Evolutionary conservation across 2,888 invertebrate species (phyloP).

Genomic region (Drosophila siamana): DNA sequence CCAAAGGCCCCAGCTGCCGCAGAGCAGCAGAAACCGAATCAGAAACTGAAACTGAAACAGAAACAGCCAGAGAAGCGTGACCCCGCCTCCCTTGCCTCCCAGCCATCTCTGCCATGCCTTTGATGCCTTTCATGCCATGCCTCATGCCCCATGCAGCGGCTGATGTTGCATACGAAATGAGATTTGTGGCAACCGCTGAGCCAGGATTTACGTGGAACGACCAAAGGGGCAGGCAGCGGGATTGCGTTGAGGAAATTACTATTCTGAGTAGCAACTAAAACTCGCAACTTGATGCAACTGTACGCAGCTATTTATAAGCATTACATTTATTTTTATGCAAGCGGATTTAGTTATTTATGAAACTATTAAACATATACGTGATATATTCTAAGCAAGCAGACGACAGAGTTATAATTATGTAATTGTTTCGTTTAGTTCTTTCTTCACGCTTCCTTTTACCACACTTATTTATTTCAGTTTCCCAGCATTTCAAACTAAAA

Average conservation of each 20-base stretch:
- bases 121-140: no score
- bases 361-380: no score
- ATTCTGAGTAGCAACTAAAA: conserved; percentile 13
- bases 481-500: no score
- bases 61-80: conserved; percentile 1
- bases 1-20: conserved; percentile 19
- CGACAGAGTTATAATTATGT: no score
- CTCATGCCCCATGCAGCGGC: conserved; percentile 40
- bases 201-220: conserved; percentile 46
- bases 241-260: neutral
- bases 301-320: neutral
- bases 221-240: neutral
- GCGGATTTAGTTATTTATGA: neutral
- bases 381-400: no score
- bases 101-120: neutral
- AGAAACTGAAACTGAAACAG: conserved; percentile 13
- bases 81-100: neutral
- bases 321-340: neutral
- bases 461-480: no score
- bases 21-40: neutral
- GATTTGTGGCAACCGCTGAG: conserved; percentile 53
- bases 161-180: conserved; percentile 76
- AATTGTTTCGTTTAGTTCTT: no score
- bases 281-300: conserved; percentile 16
- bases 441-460: no score